Base-by-base conservation (phyloP, 1,140 invertebrate genomes). In the Drosophila auraria region DNA sequence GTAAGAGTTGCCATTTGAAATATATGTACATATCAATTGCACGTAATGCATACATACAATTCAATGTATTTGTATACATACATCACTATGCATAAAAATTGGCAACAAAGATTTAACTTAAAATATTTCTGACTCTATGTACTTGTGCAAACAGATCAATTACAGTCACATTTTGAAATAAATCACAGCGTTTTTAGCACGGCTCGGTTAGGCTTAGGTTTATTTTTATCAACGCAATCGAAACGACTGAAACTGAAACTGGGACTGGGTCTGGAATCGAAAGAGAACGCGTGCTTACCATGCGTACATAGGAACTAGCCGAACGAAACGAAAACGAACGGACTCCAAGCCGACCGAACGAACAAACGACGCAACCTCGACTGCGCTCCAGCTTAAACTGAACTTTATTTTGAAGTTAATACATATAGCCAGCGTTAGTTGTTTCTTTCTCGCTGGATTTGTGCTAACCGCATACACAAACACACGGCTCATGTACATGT, bases 341-440 rank as follows among this genome's bases (percentile, higher is more conserved):
- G 82, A 83, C 87, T 33, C 60, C 59, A 65, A 66, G 62, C 81
- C 83, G 84, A 89, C 86, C 84, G 81, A 89, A 89, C 86, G 78
- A 90, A 72, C 86, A 84, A 87, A 56, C 84, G 81, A 87, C 84
- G 80, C 83, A 87, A 87, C 80, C 80, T 84, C 81, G 81, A 87
- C 84, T 87, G 84, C 80, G 84, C 84, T 83, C 81, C 81, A 89
- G 84, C 84, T 87, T 89, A 87, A 89, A 87, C 83, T 87, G 84
- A 87, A 89, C 81, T 81, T 83, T 87, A 83, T 87, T 87, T 87
- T 87, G 84, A 89, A 87, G 84, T 87, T 87, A 89, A 87, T 83
- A 87, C 83, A 81, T 50, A 58, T 80, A 70, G 62, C 53, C 54
- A 73, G 51, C 69, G 71, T 59, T 53, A 49, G 47, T 76, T 76